phyloP scores from a whole-genome alignment of 1,140 invertebrate genomes.

The Drosophila tropicalis region DNA sequence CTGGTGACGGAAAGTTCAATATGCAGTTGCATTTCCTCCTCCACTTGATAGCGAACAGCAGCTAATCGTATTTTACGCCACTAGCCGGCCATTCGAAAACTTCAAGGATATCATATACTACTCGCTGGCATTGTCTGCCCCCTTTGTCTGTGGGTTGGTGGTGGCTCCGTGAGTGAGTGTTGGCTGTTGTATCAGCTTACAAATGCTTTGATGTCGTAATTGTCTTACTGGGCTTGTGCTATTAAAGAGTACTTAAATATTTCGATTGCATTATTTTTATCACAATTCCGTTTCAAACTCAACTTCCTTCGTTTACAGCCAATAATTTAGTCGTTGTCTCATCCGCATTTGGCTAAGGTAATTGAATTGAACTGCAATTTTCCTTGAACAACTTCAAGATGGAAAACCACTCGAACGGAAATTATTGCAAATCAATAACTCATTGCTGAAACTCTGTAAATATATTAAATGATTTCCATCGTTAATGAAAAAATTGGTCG shows the following conservation, averaged over 20 bases:
- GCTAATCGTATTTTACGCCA: conserved; percentile 35
- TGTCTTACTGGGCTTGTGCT: conserved; percentile 19
- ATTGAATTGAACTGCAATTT: conserved; percentile 12
- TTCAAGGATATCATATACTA: conserved; percentile 70
- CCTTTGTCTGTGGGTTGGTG: conserved; percentile 10
- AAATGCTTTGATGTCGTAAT: conserved; percentile 31
- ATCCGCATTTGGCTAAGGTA: conserved; percentile 10
- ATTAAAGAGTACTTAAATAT: conserved; percentile 15
- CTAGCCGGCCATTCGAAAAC: conserved; percentile 28
- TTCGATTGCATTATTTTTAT: conserved; percentile 10
- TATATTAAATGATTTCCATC: not conserved
- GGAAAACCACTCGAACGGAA: not conserved
- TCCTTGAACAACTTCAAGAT: not conserved
- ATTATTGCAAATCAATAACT: not conserved
- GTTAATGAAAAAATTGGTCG: not conserved
- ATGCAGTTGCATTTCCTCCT: conserved; percentile 2
- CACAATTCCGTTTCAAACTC: not conserved
- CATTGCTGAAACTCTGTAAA: not conserved
- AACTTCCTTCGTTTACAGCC: not conserved
- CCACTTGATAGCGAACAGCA: conserved; percentile 8
- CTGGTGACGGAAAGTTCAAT: conserved; percentile 17
- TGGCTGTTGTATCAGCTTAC: conserved; percentile 30
- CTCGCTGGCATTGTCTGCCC: conserved; percentile 20
- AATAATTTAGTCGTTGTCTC: conserved; percentile 3
- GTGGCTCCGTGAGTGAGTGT: conserved; percentile 9